Evolutionary conservation across 92 coral and sea anemone genomes (phyloP).

Genomic region (Paramuricea clavata): DNA sequence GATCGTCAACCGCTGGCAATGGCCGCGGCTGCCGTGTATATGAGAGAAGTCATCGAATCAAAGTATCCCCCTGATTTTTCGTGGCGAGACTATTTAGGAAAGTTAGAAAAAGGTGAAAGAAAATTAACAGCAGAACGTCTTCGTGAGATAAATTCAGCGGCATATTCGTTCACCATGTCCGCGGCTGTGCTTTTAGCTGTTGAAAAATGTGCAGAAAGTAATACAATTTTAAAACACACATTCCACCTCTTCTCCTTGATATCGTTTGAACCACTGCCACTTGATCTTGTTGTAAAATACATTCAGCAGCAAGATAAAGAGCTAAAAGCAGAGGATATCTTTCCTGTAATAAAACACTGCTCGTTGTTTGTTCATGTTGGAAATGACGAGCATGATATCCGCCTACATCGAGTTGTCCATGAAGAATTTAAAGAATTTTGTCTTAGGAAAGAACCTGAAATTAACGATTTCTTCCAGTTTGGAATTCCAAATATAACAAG

Average conservation of each 20-base stretch:
- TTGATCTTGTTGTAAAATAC: no score
- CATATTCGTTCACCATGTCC: no score
- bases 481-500: neutral
- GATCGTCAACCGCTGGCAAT: no score
- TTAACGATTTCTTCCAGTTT: neutral
- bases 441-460: neutral
- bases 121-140: neutral
- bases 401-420: neutral
- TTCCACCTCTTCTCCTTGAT: constrained; percentile 35
- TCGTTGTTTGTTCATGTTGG: constrained; percentile 24
- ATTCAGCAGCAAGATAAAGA: constrained; percentile 19
- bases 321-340: constrained; percentile 15
- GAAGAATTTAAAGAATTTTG: neutral
- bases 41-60: no score
- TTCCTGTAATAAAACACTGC: constrained; percentile 29
- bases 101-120: no score
- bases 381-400: neutral
- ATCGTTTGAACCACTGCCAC: constrained; percentile 26
- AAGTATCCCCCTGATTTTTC: constrained; percentile 20
- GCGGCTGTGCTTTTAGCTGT: no score
- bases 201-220: no score
- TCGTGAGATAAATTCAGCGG: no score
- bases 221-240: neutral
- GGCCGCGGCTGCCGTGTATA: no score
- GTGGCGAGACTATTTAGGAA: constrained; percentile 19